phyloP scores from a whole-genome alignment of 1,140 invertebrate species.

The Lepidostoma basale region DNA sequence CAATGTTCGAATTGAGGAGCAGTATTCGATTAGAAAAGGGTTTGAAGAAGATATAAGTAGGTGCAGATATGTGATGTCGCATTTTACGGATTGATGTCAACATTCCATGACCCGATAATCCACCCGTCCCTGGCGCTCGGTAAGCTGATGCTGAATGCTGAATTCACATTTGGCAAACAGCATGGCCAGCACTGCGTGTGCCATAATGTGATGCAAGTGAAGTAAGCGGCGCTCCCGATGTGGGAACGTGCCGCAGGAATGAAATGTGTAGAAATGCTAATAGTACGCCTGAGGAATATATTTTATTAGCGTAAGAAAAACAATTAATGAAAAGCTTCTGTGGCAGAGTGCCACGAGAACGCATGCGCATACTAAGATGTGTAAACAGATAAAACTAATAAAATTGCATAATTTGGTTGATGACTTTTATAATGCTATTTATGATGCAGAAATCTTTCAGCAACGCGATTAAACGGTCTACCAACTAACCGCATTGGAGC shows the following conservation, averaged over 20 bases:
- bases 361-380: background rate
- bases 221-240: background rate
- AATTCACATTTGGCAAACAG: background rate
- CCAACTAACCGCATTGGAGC: too few relatives aligned
- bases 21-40: too few relatives aligned
- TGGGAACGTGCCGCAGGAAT: too few relatives aligned
- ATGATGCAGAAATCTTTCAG: background rate
- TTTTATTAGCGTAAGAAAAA: background rate
- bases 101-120: too few relatives aligned
- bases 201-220: constrained; percentile 10
- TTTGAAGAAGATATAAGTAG: too few relatives aligned
- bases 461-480: too few relatives aligned
- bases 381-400: background rate
- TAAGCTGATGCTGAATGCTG: too few relatives aligned
- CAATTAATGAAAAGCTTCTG: background rate
- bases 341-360: background rate
- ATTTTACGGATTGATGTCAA: too few relatives aligned
- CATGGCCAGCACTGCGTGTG: background rate
- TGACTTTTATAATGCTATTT: background rate
- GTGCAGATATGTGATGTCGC: too few relatives aligned
- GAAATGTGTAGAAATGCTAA: constrained; percentile 1
- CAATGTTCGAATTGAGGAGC: too few relatives aligned
- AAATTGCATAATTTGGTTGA: background rate
- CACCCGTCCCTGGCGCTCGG: too few relatives aligned
- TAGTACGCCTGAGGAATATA: background rate